Evolutionary conservation across 2,113 vertebrate genomes (phyloP), one percentile per base, ranked within the genome.

Genomic region (Sorex araneus): DNA sequence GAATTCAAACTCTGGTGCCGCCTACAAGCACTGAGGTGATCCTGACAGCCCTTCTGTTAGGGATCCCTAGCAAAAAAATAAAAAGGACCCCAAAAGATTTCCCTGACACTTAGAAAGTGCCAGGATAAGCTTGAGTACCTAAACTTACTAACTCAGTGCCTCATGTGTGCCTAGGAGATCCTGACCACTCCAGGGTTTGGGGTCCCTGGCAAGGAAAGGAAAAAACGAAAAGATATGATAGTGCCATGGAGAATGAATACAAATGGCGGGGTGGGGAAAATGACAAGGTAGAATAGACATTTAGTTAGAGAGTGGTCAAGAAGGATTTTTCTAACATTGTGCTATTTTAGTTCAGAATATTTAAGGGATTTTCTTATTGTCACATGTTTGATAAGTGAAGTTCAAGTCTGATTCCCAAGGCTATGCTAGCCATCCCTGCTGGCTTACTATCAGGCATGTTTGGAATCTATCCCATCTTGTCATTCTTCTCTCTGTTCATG

Each of bases 321-420:
- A 87, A 84, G 30, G 25, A 11, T 15, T 36, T 84, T 34, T 74
- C 83, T 83, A 91, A 54, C n/a, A 10, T 67, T 47, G 25, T 89
- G 70, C 74, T 92, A 84, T 84, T 95, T 88, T 96, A 92, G 34
- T 90, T 90, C 40, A 79, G 36, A 83, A 91, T 80, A 81, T 32
- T 66, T 85, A 25, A 78, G 74, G 45, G 30, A 69, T 85, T 95
- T 77, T 43, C 43, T 92, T 92, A 93, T 45, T 27, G 40, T 94
- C 84, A 47, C 15, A 82, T 27, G 43, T 93, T 30, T 92, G 89
- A 32, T 71, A 84, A 93, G 43, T 91, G 64, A 84, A 70, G 34
- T 94, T 92, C 69, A 77, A 71, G 57, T 77, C 40, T 92, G 63
- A 93, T 76, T 94, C 74, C 69, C 47, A 81, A 77, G 74, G 45